These are phyloP conservation scores for Sturnira hondurensis DNA, from an alignment of 2,113 vertebrate species.

Conservation along the genomic window DNA sequence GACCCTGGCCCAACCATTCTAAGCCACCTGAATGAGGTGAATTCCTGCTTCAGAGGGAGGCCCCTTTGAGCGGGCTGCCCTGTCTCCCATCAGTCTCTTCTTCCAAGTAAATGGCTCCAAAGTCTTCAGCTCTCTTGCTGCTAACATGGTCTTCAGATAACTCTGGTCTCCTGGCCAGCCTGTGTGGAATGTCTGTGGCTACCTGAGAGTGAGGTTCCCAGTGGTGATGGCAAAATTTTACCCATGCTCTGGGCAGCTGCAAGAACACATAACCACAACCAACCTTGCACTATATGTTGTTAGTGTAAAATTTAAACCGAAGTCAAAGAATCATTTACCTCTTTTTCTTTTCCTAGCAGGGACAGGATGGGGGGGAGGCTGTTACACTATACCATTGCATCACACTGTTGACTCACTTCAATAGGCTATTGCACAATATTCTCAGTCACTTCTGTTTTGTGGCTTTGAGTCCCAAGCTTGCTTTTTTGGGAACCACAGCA, in stretches of 20 bases:
- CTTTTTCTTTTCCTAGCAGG: not conserved
- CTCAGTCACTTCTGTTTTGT: not conserved
- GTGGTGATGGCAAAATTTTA: not conserved
- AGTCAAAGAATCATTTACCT: not conserved
- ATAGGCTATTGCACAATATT: not conserved
- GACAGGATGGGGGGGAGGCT: too few species aligned
- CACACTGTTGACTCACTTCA: not conserved
- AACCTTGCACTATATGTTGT: not conserved
- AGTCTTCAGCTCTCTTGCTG: not conserved
- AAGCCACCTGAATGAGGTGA: not conserved
- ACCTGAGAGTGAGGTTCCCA: not conserved
- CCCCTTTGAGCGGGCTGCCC: not conserved
- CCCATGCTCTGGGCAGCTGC: not conserved
- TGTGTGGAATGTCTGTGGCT: not conserved
- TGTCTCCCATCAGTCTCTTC: not conserved
- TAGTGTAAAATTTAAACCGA: conserved; percentile 2
- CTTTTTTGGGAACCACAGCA: not conserved
- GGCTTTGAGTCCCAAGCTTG: not conserved
- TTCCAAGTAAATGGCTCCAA: not conserved
- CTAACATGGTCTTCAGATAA: not conserved
- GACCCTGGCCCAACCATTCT: not conserved
- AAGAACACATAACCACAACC: not conserved
- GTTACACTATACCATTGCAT: not conserved
- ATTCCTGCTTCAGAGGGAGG: not conserved
- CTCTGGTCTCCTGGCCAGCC: not conserved